Conservation (phyloP, 2,888 invertebrate genomes). For the Eupithecia vulgata region DNA sequence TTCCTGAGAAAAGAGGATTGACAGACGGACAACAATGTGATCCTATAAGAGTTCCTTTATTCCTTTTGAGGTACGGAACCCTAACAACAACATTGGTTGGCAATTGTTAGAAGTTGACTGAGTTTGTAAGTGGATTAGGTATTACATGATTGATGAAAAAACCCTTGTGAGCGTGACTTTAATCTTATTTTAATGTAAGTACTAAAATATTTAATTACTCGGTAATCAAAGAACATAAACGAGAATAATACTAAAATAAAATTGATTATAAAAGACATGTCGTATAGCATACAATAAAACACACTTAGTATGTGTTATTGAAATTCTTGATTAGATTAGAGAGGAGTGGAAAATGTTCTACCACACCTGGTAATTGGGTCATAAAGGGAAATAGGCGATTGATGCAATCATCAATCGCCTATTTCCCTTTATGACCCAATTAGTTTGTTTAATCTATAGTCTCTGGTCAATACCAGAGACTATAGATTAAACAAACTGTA, state of each 20-base stretch:
- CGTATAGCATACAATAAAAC: constrained; percentile 25
- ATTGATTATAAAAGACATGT: constrained; percentile 7
- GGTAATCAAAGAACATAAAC: constrained; percentile 3
- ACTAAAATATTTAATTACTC: neutral
- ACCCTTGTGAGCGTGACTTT: neutral
- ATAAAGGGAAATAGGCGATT: constrained; percentile 37
- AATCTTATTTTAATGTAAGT: neutral
- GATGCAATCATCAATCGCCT: too few relatives aligned
- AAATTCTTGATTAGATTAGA: constrained; percentile 47
- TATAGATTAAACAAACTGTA: neutral
- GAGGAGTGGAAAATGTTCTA: constrained; percentile 28
- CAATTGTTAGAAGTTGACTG: too few relatives aligned
- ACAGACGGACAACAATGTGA: too few relatives aligned
- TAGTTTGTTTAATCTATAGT: too few relatives aligned
- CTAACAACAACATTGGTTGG: too few relatives aligned
- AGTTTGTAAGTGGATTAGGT: neutral
- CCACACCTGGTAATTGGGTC: constrained; percentile 51
- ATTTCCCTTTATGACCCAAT: too few relatives aligned
- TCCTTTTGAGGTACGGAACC: too few relatives aligned
- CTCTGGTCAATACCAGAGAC: too few relatives aligned
- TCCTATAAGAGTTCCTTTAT: too few relatives aligned
- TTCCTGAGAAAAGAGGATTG: too few relatives aligned
- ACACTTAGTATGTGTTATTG: constrained; percentile 33
- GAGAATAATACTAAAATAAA: constrained; percentile 7
- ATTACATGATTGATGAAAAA: neutral